Evolutionary conservation across 2,113 vertebrate genomes (phyloP).

Genomic region (Seriola dumerili): DNA sequence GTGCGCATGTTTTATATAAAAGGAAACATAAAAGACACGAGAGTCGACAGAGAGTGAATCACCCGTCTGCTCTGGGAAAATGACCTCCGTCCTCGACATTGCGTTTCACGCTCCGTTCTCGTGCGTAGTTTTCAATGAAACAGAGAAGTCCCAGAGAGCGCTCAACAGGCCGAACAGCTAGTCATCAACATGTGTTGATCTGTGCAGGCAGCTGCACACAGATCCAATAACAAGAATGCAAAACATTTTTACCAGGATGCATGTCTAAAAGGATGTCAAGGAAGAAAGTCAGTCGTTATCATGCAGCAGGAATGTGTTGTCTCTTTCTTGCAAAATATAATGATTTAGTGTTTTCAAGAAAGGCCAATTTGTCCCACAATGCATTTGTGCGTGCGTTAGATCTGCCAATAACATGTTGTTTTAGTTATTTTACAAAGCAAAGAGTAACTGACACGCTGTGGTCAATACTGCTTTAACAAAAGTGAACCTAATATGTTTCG

Average conservation of each 20-base stretch:
- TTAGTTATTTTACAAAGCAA: conserved; percentile 6
- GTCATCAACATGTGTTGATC: conserved; percentile 29
- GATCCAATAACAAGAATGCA: background rate
- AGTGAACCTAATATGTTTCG: conserved; percentile 12
- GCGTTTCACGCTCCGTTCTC: background rate
- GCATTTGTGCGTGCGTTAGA: background rate
- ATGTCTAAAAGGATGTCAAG: conserved; percentile 1
- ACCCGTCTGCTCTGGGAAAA: background rate
- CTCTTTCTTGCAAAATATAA: background rate
- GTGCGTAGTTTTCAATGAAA: conserved; percentile 19
- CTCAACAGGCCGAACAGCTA: background rate
- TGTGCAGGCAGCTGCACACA: conserved; percentile 33
- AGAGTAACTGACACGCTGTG: conserved; percentile 20
- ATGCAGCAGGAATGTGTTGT: background rate
- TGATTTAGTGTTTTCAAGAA: background rate
- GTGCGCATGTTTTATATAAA: background rate
- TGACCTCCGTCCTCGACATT: conserved; percentile 21
- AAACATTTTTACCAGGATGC: conserved; percentile 5
- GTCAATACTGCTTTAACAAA: conserved; percentile 39
- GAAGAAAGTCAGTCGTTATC: background rate
- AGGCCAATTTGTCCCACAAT: background rate
- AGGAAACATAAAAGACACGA: background rate
- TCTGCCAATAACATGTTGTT: conserved; percentile 25
- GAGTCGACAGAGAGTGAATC: conserved; percentile 7
- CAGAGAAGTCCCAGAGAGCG: conserved; percentile 28